A percentile compares a stretch with the other conserved stretches of the same genome.
phyloP scores from a whole-genome alignment of 1,140 invertebrate species.

The Heliconius melpomene region DNA sequence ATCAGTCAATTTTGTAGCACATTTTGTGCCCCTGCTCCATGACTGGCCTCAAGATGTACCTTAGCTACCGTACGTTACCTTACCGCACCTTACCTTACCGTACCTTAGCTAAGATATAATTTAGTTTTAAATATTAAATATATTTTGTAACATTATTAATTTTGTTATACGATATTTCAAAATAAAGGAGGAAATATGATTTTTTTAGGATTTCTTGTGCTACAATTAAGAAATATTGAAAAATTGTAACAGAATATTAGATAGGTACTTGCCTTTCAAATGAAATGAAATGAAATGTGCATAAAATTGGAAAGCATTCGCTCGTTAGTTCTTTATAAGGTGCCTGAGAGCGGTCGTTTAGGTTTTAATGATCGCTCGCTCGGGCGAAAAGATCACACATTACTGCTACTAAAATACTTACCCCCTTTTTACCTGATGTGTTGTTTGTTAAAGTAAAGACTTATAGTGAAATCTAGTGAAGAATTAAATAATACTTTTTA shows the following conservation, averaged over 20 bases:
- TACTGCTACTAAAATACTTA: neutral
- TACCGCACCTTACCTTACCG: too few relatives aligned
- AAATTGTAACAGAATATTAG: conserved; percentile 2
- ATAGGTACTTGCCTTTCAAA: neutral
- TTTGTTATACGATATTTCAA: neutral
- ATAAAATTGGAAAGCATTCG: conserved; percentile 21
- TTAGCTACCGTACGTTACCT: too few relatives aligned
- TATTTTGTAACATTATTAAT: too few relatives aligned
- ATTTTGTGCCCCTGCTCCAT: too few relatives aligned
- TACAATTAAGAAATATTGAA: neutral
- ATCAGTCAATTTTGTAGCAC: too few relatives aligned
- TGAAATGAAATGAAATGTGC: conserved; percentile 11
- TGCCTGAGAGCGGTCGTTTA: conserved; percentile 16
- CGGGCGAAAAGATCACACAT: conserved; percentile 16
- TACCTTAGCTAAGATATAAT: too few relatives aligned
- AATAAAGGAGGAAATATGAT: neutral
- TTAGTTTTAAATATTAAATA: too few relatives aligned
- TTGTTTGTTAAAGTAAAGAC: neutral
- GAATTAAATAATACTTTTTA: too few relatives aligned
- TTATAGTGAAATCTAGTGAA: neutral
- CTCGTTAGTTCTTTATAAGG: conserved; percentile 32
- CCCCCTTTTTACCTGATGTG: neutral
- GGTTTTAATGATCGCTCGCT: conserved; percentile 21
- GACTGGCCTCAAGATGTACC: too few relatives aligned
- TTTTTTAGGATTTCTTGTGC: neutral